Base-by-base conservation (phyloP, 2,888 invertebrate genomes). In the Flexamia atlantica region DNA sequence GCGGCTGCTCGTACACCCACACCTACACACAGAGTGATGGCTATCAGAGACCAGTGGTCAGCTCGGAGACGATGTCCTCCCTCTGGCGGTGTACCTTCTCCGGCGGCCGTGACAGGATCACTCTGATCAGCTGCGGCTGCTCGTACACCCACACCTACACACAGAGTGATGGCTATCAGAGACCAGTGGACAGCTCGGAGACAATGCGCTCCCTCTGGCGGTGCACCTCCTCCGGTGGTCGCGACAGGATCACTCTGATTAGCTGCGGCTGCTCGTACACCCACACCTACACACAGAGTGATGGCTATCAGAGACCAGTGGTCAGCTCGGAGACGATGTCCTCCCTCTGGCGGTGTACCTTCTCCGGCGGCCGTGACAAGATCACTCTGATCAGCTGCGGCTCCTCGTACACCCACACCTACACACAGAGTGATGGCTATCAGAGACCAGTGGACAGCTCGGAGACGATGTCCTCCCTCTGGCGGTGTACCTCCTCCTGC, bases 201-300 rank as follows among this genome's bases (percentile, higher is more conserved):
- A 60, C 81, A 53, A 88, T 87, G 87, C 85, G 87, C 74, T 95
- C 95, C 14, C 95, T 94, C 89, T 95, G 95, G 86, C 94, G 95
- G 89, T 97, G 97, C 25, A 97, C 97, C 90, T 97, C 97, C 97
- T 97, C 97, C 40, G 97, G n/a, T n/a, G n/a, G n/a, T n/a, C n/a
- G n/a, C n/a, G n/a, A n/a, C n/a, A n/a, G n/a, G n/a, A n/a, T n/a
- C n/a, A n/a, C n/a, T n/a, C n/a, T n/a, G n/a, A n/a, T 97, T 83
- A 97, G 91, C 90, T 97, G 97, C 90, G 97, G 97, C 88, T 97
- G 97, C 90, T 97, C 97, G 87, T 97, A 97, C 0, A 97, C 93
- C 89, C 97, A 94, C 32, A 97, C 88, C 95, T 95, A 86, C 46
- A 46, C n/a, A n/a, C n/a, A n/a, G n/a, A n/a, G 9, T 10, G 7